These are phyloP conservation scores for Xiphydria camelus DNA, from an alignment of 2,888 invertebrate genomes.

Conservation along the genomic window DNA sequence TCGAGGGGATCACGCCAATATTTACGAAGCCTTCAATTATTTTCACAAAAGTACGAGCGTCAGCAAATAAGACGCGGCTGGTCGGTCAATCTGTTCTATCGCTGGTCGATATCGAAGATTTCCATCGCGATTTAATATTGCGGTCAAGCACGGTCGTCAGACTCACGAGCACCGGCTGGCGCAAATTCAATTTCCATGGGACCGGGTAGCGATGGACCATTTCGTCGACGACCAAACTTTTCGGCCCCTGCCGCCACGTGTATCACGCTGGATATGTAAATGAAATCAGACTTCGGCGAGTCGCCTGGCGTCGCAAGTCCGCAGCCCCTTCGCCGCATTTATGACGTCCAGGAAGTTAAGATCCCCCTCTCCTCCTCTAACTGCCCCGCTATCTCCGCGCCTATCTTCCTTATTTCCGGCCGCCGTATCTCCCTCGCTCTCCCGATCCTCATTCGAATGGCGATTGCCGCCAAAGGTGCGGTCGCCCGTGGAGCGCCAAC, in stretches of 20 bases:
- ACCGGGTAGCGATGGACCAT: constrained; percentile 13
- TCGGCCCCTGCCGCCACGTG: constrained; percentile 20
- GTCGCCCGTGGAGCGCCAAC: too few relatives aligned
- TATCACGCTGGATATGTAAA: constrained; percentile 20
- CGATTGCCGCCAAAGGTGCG: too few relatives aligned
- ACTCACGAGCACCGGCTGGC: constrained; percentile 27
- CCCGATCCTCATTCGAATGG: too few relatives aligned
- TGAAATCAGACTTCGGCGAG: constrained; percentile 29
- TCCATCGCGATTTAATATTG: constrained; percentile 4
- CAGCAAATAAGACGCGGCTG: constrained; percentile 6
- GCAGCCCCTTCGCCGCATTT: not conserved
- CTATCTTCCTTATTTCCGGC: not conserved
- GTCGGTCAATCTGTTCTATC: constrained; percentile 2
- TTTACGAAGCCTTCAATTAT: too few relatives aligned
- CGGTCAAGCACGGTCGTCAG: too few relatives aligned
- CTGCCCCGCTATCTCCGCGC: too few relatives aligned
- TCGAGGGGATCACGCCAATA: too few relatives aligned
- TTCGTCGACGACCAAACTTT: constrained; percentile 12
- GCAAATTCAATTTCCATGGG: constrained; percentile 35
- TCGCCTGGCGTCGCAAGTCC: constrained; percentile 5
- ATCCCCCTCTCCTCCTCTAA: too few relatives aligned
- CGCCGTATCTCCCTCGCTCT: too few relatives aligned
- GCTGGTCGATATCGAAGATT: constrained; percentile 6
- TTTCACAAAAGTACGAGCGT: constrained; percentile 9
- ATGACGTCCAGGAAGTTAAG: not conserved